These are phyloP conservation scores for Hylia prasina DNA, from an alignment of 2,113 vertebrate species.

Conservation along the genomic window DNA sequence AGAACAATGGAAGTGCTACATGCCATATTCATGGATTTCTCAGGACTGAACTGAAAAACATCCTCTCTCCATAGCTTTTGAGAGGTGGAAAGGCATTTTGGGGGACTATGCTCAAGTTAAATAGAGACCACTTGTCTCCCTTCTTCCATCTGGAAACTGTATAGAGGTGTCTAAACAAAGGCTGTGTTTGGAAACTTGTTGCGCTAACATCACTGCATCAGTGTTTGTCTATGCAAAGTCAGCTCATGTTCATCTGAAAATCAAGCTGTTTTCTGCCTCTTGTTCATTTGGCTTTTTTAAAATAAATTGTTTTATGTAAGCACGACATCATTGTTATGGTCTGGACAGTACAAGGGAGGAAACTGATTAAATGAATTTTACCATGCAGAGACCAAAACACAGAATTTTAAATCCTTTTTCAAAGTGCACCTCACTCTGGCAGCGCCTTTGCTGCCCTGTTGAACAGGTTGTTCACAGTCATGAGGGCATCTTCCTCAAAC, in stretches of 20 bases:
- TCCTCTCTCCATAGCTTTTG: background rate
- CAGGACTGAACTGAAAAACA: background rate
- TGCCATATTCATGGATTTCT: fast-evolving
- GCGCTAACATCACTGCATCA: background rate
- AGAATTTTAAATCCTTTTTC: background rate
- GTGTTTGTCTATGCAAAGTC: background rate
- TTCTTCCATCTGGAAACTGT: background rate
- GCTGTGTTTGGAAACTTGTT: background rate
- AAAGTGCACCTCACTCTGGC: background rate
- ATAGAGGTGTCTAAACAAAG: background rate
- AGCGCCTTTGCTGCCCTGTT: fast-evolving
- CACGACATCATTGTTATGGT: background rate
- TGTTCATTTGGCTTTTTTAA: background rate
- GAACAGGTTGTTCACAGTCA: background rate
- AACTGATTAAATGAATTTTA: background rate
- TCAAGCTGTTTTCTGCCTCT: background rate
- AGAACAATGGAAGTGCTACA: background rate
- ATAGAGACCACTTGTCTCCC: background rate
- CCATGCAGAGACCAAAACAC: background rate
- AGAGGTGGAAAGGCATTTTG: background rate
- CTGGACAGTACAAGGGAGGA: background rate
- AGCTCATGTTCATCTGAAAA: background rate
- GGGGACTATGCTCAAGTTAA: background rate
- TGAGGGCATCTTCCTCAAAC: background rate
- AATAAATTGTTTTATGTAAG: background rate